Base-by-base conservation (phyloP, 2,797 vertebrate species). In the Phaenicophaeus curvirostris region DNA sequence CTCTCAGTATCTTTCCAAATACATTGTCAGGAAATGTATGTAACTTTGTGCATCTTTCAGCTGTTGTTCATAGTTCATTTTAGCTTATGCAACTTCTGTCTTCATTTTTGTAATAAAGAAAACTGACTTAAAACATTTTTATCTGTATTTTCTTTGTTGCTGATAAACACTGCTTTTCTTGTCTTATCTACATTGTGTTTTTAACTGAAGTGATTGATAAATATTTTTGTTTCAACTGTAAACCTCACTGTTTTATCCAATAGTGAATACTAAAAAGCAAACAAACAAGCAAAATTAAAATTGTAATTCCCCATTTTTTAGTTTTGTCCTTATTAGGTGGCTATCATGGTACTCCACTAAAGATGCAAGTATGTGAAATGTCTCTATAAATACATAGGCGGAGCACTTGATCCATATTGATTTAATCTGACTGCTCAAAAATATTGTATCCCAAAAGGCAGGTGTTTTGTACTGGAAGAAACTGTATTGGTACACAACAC, bases 91-190 rank as follows among this genome's bases (percentile, higher is more conserved):
- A 85, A 96, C 23, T 61, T 96, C 73, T 97, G 95, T 97, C 93
- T 96, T 96, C 95, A 96, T 97, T 95, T 91, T 97, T 95, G 88
- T 97, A 98, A 98, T 98, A 98, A 98, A 98, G 95, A 96, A 97
- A 97, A 97, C 81, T 97, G 92, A 95, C 74, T 92, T 96, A 97
- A 97, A 97, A 23, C 48, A 91, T 94, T 87, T 94, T 83, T 93
- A 95, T 79, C 91, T 90, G 95, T 97, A 93, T 97, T 97, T 98
- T 97, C 95, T 96, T 98, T 97, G 97, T 97, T 98, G 94, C 87
- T 93, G 59, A 76, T 90, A 81, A 87, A 76, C 25, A 3, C 2
- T 74, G 35, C 46, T 71, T 90, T 95, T 74, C 37, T 87, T 85
- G 30, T 92, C 75, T 50, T 91, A 59, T 53, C 89, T 94, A 30